Evolutionary conservation across 2,113 vertebrate species (phyloP).

Genomic region (Aldabrachelys gigantea): DNA sequence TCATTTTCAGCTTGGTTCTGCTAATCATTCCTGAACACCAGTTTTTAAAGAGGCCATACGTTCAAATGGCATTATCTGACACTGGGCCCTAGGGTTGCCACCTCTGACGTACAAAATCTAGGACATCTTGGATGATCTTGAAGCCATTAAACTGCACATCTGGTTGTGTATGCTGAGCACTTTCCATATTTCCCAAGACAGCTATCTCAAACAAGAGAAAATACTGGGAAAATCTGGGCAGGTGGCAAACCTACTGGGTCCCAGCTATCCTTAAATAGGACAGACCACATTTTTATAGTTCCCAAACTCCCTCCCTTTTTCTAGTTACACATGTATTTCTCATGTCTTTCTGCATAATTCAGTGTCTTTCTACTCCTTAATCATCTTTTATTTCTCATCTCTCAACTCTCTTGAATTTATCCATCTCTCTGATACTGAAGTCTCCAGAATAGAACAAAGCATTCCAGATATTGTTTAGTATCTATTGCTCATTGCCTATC

Average conservation of each 20-base stretch:
- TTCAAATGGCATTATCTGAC: not conserved
- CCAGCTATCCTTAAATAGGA: not conserved
- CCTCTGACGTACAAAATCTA: not conserved
- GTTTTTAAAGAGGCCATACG: accelerated
- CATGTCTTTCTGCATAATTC: not conserved
- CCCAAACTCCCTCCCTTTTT: not conserved
- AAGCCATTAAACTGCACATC: not conserved
- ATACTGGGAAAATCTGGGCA: not conserved
- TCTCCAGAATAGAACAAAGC: not conserved
- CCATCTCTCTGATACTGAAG: not conserved
- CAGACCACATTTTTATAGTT: not conserved
- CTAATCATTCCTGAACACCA: not conserved
- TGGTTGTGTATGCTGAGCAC: not conserved
- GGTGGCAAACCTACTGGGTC: not conserved
- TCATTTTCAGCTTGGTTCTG: not conserved
- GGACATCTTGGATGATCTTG: not conserved
- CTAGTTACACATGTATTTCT: not conserved
- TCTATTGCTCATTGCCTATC: not conserved
- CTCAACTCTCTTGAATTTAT: not conserved
- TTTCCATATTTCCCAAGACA: not conserved
- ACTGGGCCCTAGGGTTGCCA: not conserved
- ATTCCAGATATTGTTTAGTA: not conserved
- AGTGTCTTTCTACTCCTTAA: not conserved
- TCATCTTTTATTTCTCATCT: not conserved
- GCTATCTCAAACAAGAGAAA: not conserved